Percentiles rank a stretch among this genome's conserved stretches.
Evolutionary conservation across 2,113 vertebrate species (phyloP).

Genomic region (Lampris megalopsis): DNA sequence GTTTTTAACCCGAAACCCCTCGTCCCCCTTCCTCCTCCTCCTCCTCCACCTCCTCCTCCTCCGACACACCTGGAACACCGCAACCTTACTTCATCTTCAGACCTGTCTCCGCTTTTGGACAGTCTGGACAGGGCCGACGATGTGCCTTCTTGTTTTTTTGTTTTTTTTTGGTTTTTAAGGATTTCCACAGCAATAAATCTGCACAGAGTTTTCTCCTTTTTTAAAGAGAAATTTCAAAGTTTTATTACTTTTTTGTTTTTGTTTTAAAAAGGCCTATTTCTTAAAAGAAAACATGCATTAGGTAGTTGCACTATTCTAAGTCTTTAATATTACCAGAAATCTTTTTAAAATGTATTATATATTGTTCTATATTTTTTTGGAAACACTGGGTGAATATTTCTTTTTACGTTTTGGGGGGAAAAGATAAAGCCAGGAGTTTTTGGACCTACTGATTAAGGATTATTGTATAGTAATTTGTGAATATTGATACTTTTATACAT

Average conservation of each 20-base stretch:
- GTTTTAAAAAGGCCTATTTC: conserved; percentile 66
- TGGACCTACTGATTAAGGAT: conserved; percentile 87
- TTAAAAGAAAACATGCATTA: conserved; percentile 58
- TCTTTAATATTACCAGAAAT: conserved; percentile 75
- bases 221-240: conserved; percentile 68
- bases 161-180: conserved; percentile 87
- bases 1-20: conserved; percentile 44
- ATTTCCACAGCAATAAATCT: conserved; percentile 80
- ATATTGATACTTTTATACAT: conserved; percentile 89
- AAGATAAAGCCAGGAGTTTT: conserved; percentile 80
- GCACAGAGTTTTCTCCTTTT: conserved; percentile 80
- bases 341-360: conserved; percentile 80
- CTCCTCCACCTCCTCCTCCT: conserved; percentile 68
- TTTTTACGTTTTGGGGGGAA: conserved; percentile 84
- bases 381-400: conserved; percentile 86
- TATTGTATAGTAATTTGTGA: conserved; percentile 90
- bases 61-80: conserved; percentile 78
- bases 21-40: conserved; percentile 55
- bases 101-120: conserved; percentile 62
- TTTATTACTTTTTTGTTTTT: conserved; percentile 64
- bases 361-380: conserved; percentile 86
- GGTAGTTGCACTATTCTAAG: conserved; percentile 84
- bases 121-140: conserved; percentile 74
- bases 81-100: conserved; percentile 70
- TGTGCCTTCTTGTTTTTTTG: conserved; percentile 89